Conservation (phyloP, 2,113 vertebrate species). For the Trochalopteron elliotii region DNA sequence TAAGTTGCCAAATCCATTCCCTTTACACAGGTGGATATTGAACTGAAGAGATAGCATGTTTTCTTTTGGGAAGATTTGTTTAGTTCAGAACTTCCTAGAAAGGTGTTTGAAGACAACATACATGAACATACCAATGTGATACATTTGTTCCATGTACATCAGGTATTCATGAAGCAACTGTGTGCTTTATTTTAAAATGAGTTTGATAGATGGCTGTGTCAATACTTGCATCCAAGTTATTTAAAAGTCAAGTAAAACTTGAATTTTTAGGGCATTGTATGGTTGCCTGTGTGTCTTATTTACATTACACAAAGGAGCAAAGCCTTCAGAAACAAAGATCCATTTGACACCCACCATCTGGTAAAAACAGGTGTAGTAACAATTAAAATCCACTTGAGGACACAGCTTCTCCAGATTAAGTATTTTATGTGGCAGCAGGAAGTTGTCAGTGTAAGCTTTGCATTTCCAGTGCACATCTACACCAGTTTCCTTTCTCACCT, state of each 20-base stretch:
- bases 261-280: slow-evolving; percentile 23
- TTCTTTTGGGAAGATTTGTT: neutral
- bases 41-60: neutral
- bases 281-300: slow-evolving; percentile 11
- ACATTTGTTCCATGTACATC: neutral
- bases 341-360: slow-evolving; percentile 29
- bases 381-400: slow-evolving; percentile 33
- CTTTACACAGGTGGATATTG: neutral
- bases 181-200: slow-evolving; percentile 28
- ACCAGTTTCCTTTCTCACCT: neutral
- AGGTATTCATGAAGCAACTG: slow-evolving; percentile 35
- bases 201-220: slow-evolving; percentile 23
- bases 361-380: slow-evolving; percentile 24
- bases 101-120: neutral
- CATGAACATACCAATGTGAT: neutral
- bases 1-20: slow-evolving; percentile 9
- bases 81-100: neutral
- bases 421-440: neutral
- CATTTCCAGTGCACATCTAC: neutral
- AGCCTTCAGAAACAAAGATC: neutral
- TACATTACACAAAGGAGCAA: neutral
- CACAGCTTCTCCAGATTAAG: neutral
- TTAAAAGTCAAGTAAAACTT: slow-evolving; percentile 62
- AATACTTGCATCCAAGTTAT: slow-evolving; percentile 31
- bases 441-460: neutral